Evolutionary conservation across 2,888 invertebrate genomes (phyloP).

Genomic region (Amorpha juglandis): DNA sequence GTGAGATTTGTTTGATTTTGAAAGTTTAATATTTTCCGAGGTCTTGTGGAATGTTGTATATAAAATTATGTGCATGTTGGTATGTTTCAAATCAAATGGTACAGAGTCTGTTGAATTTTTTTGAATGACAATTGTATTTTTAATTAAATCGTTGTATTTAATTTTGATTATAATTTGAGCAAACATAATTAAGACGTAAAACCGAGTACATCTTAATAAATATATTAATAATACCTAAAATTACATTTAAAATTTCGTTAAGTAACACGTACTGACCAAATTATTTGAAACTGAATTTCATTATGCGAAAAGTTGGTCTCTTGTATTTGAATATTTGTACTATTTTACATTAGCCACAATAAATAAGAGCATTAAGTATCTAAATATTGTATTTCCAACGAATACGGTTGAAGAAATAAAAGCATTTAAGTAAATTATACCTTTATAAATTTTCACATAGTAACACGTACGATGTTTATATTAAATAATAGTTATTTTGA

Average conservation of each 20-base stretch:
- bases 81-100: not conserved
- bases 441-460: not conserved
- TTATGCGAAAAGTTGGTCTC: not conserved
- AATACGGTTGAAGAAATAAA: conserved; percentile 16
- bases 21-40: not conserved
- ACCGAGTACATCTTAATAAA: conserved; percentile 14
- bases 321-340: conserved; percentile 17
- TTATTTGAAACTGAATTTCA: not conserved
- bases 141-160: conserved; percentile 1
- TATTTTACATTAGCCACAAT: not conserved
- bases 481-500: not conserved
- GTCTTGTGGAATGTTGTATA: conserved; percentile 15
- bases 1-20: not conserved
- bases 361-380: conserved; percentile 4
- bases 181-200: conserved; percentile 14
- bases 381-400: not conserved
- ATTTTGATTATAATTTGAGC: conserved; percentile 13
- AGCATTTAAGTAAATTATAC: not conserved
- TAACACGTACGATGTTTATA: conserved; percentile 2
- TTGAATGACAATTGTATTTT: not conserved
- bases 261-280: conserved; percentile 8
- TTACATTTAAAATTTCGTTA: conserved; percentile 1
- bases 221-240: not conserved
- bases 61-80: not conserved
- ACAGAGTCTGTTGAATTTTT: not conserved